Base-by-base conservation (phyloP, 2,797 vertebrate genomes). In the Vipera ursinii region DNA sequence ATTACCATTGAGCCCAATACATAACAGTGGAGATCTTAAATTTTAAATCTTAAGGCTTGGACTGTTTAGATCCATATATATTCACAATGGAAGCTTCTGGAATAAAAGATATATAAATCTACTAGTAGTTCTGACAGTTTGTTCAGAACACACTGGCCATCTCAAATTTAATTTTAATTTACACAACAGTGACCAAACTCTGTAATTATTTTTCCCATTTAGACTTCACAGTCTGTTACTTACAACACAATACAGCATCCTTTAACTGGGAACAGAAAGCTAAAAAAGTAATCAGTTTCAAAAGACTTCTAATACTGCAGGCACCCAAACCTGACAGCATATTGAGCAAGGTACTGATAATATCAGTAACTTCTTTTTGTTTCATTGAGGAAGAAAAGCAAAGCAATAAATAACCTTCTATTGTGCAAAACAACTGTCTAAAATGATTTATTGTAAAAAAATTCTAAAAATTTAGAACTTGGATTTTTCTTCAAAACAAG, bases 211-310 rank as follows among this genome's bases (percentile, higher is more conserved):
- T 86, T 13, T 73, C 13, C 22, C 38, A 20, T 87, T 87, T 78
- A 88, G 22, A 73, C 56, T 78, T 90, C 28, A 87, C 5, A 90
- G 89, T 13, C 56, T 86, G 55, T 90, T 55, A 73, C 44, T 82
- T 60, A n/a, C 59, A 48, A 32, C 8, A 87, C 53, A 87, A 87
- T 24, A 63, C 7, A 63, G 61, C n/a, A 63, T 14, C n/a, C 88
- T 55, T 26, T 82, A 78, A 90, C 63, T 90, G 44, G 86, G 86
- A 88, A 90, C 55, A 55, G 44, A 90, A 93, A 93, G 26, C 44
- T 60, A 78, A 15, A 90, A 87, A 57, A 51, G 56, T 87, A 88
- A 69, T 87, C 82, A 56, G 28, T 59, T 26, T 92, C 56, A 85
- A 92, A 73, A 87, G 44, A 48, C 15, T 86, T 86, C 15, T 82